Evolutionary conservation across 2,888 invertebrate genomes (phyloP).

Genomic region (Ferrisia virgata): DNA sequence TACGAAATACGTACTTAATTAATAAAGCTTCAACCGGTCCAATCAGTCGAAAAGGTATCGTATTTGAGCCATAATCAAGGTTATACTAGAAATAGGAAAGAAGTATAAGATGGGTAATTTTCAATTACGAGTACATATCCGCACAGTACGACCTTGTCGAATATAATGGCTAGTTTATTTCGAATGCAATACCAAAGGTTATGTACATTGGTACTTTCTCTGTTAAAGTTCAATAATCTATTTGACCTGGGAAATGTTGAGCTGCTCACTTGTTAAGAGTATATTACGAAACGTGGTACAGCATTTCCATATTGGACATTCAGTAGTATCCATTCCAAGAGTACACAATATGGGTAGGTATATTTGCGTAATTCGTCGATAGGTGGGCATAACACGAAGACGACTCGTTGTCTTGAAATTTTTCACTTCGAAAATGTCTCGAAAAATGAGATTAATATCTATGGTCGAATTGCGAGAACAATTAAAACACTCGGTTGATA

Average conservation of each 20-base stretch:
- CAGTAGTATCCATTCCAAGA: neutral
- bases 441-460: too few relatives aligned
- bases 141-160: neutral
- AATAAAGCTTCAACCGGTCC: neutral
- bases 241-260: constrained; percentile 19
- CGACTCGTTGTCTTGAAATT: too few relatives aligned
- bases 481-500: too few relatives aligned
- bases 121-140: neutral
- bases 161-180: neutral
- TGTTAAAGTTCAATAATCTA: neutral
- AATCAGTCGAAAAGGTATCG: constrained; percentile 19
- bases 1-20: neutral
- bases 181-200: neutral
- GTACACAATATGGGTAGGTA: too few relatives aligned
- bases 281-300: constrained; percentile 4
- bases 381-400: too few relatives aligned
- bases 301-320: neutral
- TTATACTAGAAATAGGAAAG: neutral
- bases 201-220: neutral
- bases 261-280: neutral
- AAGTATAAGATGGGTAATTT: neutral
- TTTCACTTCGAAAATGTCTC: too few relatives aligned
- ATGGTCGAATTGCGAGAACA: too few relatives aligned
- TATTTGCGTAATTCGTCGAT: neutral
- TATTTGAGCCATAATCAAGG: neutral